A percentile compares a stretch with the other conserved stretches of the same genome.
Conservation (phyloP, 1,140 invertebrate species). For the Sesamia nonagrioides region DNA sequence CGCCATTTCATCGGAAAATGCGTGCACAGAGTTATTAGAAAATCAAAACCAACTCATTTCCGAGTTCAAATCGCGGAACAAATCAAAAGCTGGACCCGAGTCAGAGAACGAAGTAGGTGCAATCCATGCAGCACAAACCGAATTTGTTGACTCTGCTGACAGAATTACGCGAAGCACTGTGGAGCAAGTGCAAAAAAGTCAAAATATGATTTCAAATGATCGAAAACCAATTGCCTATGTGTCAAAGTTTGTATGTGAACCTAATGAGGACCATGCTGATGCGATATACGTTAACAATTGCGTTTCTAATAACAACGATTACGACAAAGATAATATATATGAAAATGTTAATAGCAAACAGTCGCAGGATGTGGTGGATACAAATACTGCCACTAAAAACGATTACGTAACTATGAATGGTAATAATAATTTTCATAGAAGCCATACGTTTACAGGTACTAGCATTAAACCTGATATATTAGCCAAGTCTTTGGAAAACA, state of each 20-base stretch:
- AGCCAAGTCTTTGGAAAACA: not conserved
- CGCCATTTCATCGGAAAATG: constrained; percentile 18
- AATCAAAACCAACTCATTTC: constrained; percentile 42
- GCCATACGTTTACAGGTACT: not conserved
- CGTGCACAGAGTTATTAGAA: not conserved
- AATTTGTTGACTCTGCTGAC: not conserved
- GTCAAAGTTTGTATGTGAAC: not conserved
- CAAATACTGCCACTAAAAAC: not conserved
- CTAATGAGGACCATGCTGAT: constrained; percentile 4
- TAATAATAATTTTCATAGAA: not conserved
- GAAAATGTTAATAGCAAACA: constrained; percentile 35
- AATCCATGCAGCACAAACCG: not conserved
- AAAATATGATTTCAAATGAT: not conserved
- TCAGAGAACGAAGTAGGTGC: not conserved
- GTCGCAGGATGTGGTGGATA: constrained; percentile 48
- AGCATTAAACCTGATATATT: not conserved
- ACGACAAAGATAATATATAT: constrained; percentile 5
- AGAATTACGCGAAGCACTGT: constrained; percentile 8
- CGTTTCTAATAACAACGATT: not conserved
- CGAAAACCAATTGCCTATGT: not conserved
- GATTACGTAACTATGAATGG: constrained; percentile 31
- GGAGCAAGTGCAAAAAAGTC: not conserved
- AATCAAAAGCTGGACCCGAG: constrained; percentile 6
- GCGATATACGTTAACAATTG: constrained; percentile 5
- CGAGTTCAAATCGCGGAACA: constrained; percentile 33